Evolutionary conservation across 2,888 invertebrate species (phyloP).

Genomic region (Zeuzera pyrina): DNA sequence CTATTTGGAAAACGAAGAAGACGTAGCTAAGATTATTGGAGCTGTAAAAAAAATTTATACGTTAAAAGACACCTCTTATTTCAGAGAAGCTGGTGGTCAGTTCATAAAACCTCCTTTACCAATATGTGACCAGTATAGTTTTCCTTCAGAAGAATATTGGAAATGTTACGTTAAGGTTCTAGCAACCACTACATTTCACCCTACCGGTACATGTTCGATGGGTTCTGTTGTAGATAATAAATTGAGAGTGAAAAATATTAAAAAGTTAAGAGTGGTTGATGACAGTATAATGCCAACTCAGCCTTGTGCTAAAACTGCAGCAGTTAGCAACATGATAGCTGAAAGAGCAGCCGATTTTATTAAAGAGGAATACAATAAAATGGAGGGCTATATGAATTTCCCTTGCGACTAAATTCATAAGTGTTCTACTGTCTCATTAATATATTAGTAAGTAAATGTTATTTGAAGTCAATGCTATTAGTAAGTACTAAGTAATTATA

Average conservation of each 20-base stretch:
- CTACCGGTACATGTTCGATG: conserved; percentile 80
- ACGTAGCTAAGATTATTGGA: conserved; percentile 40
- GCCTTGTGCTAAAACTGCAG: conserved; percentile 81
- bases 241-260: conserved; percentile 73
- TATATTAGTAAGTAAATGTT: too few species aligned
- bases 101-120: conserved; percentile 15
- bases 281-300: conserved; percentile 82
- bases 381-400: neutral
- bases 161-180: conserved; percentile 75
- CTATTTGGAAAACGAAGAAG: conserved; percentile 65
- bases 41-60: conserved; percentile 28
- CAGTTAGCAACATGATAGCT: conserved; percentile 81
- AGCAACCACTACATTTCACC: conserved; percentile 79
- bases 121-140: conserved; percentile 11
- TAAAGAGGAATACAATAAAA: conserved; percentile 48
- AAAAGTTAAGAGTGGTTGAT: conserved; percentile 76
- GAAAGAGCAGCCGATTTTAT: conserved; percentile 81
- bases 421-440: too few species aligned
- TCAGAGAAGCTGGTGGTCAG: conserved; percentile 28
- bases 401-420: conserved; percentile 1
- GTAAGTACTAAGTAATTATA: too few species aligned
- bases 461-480: too few species aligned
- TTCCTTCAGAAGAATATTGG: conserved; percentile 74
- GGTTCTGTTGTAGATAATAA: conserved; percentile 76
- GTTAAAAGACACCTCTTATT: conserved; percentile 38